Evolutionary conservation across 1,140 invertebrate genomes (phyloP), one percentile per base, ranked within the genome.

Genomic region (Drosophila orena): DNA sequence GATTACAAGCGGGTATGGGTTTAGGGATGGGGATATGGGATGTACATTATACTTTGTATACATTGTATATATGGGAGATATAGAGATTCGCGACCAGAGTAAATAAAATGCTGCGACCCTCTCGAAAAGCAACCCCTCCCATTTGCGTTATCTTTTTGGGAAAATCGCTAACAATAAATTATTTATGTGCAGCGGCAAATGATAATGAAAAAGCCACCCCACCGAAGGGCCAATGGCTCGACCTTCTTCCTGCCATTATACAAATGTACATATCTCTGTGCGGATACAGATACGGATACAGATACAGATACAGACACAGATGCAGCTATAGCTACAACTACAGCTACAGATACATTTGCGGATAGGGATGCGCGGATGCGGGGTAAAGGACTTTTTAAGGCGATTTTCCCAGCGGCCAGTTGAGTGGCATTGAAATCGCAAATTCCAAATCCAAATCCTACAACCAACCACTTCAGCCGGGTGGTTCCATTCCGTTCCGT

Each of bases 151-250:
- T 86, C 84, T 86, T 86, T 86, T 86, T 86, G 85, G 84, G 83
- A 79, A 86, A 86, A 86, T 86, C 81, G 81, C 81, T 86, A 88
- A 81, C 83, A 86, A 86, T 86, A 86, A 86, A 86, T 86, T 88
- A 86, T 86, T 86, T 86, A 86, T 86, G 83, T 86, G 81, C 79
- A 79, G 79, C 55, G 73, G 81, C 83, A 86, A 86, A 88, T 86
- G 81, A 86, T 86, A 86, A 86, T 86, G 81, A 86, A 86, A 86
- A 86, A 81, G 71, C 81, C 84, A 86, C 81, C 81, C 81, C 74
- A 71, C 57, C 34, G 77, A 61, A 84, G 75, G 72, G 81, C 77
- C 81, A 84, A 85, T 84, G 81, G 78, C 43, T 81, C 73, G 73
- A 66, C 80, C 77, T 61, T 59, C 66, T 66, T 64, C 54, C 77